Conservation (phyloP, 1,140 invertebrate species). For the Drosophila santomea region DNA sequence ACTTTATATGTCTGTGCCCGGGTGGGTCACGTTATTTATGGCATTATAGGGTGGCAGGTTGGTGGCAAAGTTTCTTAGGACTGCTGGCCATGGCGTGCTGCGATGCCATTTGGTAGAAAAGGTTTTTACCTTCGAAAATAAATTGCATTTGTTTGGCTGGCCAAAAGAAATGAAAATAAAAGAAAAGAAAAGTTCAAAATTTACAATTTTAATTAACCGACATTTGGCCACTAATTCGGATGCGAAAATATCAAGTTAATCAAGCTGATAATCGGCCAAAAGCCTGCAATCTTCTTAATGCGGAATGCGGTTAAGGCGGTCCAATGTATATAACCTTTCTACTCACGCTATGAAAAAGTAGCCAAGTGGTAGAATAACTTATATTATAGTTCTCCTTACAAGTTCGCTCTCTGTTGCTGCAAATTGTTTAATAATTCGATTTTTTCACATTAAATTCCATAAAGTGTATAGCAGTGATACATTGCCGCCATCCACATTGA, state of each 20-base stretch:
- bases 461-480: constrained; percentile 47
- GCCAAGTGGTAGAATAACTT: no score
- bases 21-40: constrained; percentile 64
- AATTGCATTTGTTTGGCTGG: constrained; percentile 49
- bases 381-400: no score
- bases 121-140: constrained; percentile 14
- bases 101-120: constrained; percentile 42
- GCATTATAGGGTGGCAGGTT: constrained; percentile 41
- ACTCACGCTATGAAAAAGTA: not conserved
- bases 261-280: constrained; percentile 17
- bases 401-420: not conserved
- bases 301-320: not conserved
- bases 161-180: not conserved
- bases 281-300: constrained; percentile 4
- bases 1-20: constrained; percentile 7
- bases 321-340: not conserved
- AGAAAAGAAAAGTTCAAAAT: constrained; percentile 68
- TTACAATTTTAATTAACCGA: constrained; percentile 77
- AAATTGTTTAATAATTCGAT: constrained; percentile 74
- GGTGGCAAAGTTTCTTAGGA: constrained; percentile 47
- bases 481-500: not conserved
- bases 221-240: constrained; percentile 54
- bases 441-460: constrained; percentile 65
- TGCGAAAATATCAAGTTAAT: constrained; percentile 29
- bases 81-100: constrained; percentile 50